These are phyloP conservation scores for Misgurnus mizolepis DNA, from an alignment of 2,113 vertebrate genomes.

Conservation along the genomic window DNA sequence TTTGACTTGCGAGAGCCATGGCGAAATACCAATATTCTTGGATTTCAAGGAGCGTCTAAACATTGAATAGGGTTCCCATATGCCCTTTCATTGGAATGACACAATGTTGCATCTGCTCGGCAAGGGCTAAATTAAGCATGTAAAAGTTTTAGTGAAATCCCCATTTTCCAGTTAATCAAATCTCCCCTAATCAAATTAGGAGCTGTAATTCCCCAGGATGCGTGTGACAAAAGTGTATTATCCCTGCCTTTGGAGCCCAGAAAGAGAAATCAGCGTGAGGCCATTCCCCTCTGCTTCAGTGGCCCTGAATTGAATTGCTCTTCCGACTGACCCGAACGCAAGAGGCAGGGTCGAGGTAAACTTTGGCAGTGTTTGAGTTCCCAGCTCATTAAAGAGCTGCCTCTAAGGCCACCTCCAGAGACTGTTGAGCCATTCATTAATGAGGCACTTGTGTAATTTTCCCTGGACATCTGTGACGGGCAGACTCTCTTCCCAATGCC, in stretches of 20 bases:
- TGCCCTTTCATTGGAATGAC: slow-evolving; percentile 52
- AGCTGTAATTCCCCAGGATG: slow-evolving; percentile 60
- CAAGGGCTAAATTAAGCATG: slow-evolving; percentile 58
- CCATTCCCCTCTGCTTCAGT: slow-evolving; percentile 60
- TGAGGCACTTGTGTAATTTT: slow-evolving; percentile 59
- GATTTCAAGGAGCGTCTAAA: slow-evolving; percentile 55
- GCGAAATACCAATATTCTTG: slow-evolving; percentile 53
- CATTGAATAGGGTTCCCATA: slow-evolving; percentile 53
- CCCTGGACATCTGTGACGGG: slow-evolving; percentile 55
- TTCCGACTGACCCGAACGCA: slow-evolving; percentile 58
- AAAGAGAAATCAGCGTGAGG: slow-evolving; percentile 56
- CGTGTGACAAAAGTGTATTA: slow-evolving; percentile 59
- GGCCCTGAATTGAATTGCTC: slow-evolving; percentile 59
- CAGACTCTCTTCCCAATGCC: slow-evolving; percentile 51
- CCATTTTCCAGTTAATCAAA: slow-evolving; percentile 62
- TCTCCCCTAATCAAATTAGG: slow-evolving; percentile 61
- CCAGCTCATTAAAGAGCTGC: slow-evolving; percentile 59
- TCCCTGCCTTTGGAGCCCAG: slow-evolving; percentile 55
- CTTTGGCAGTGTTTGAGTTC: slow-evolving; percentile 60
- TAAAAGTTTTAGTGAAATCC: slow-evolving; percentile 60
- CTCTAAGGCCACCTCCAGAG: slow-evolving; percentile 57
- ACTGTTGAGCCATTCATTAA: slow-evolving; percentile 58
- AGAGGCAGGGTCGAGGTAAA: slow-evolving; percentile 59
- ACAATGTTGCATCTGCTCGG: slow-evolving; percentile 58
- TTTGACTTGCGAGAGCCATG: slow-evolving; percentile 51